Base-by-base conservation (phyloP, 2,113 vertebrate species). In the Odontophorus gujanensis region DNA sequence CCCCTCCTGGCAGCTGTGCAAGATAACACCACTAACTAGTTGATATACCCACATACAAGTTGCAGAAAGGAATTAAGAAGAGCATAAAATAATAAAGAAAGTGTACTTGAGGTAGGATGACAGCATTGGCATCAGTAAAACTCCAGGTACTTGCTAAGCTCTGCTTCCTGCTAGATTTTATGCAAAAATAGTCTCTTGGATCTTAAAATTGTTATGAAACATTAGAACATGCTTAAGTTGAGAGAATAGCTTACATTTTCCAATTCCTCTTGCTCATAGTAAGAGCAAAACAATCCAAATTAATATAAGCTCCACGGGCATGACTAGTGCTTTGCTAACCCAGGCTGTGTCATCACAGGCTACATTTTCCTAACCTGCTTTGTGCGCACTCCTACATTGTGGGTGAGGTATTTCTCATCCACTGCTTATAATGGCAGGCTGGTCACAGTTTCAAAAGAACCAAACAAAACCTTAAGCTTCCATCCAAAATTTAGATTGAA, bases 1-100 rank as follows among this genome's bases (percentile, higher is more conserved):
- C 97, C 95, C 93, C 93, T 96, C 89, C 96, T 87, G 95, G 96
- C 63, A 81, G 59, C 83, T 28, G 74, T 42, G 71, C 68, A 91
- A 72, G 67, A 42, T 8, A 25, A 73, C 94, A 85, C 8, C 19
- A 9, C n/a, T 26, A 50, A 4, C 3, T 78, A 30, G 42, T 4
- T 38, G 34, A 73, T 34, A 9, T 1, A 76, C 1, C 3, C 7
- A 5, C 4, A 10, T 2, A 1, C 3, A n/a, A 63, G 26, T 4
- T 45, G 51, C 25, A 81, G 51, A 89, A 92, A 55, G 18, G 28
- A 86, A 59, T 38, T 50, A 4, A 59, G 79, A 66, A 32, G 6
- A 71, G 4, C 13, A 67, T 55, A 55, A 3, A 66, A 11, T 19
- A 10, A 2, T 20, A 42, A 48, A 58, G 5, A 34, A 91, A 47